Evolutionary conservation across 2,113 vertebrate species (phyloP), one percentile per base, ranked within the genome.

Genomic region (Platysteira castanea): DNA sequence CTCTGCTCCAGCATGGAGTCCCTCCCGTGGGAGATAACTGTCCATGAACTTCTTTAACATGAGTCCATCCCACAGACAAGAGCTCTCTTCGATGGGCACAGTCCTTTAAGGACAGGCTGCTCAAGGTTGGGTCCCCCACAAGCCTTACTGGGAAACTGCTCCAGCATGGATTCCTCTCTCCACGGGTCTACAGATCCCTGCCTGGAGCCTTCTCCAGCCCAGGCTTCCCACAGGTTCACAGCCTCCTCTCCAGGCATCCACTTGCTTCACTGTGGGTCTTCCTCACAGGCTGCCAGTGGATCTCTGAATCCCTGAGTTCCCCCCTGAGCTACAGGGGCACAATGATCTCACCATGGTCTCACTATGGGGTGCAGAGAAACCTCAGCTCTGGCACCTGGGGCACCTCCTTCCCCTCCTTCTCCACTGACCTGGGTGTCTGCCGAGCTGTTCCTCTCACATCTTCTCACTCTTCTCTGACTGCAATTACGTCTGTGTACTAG

Each of bases 321-420:
- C 37, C 4, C 33, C 9, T 11, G 10, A 8, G 22, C 37, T 73
- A 31, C 50, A 37, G 59, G 8, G 27, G 15, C 27, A 65, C 18
- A 74, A 37, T 37, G 8, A 7, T 27, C 10, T 74, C 22, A 26
- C 56, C 24, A 19, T 3, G 5, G 15, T 30, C 47, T 47, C 1
- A 49, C 10, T 18, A 26, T 0, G 0, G 37, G 13, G 9, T 52
- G 53, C 28, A 74, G 26, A n/a, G 20, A 13, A 74, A 30, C 9
- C 28, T 46, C 27, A 26, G 46, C 20, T 53, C 13, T 7, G 16
- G 39, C 39, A 39, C 39, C 39, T 39, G 39, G 39, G 11, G 24
- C 1, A 1, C 39, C 15, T 67, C 19, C 46, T 52, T 10, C 9
- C 19, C 5, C 21, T 81, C 30, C 53, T 75, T n/a, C 33, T 59